phyloP scores from a whole-genome alignment of 2,797 vertebrate genomes.

The Australoheros facetus region DNA sequence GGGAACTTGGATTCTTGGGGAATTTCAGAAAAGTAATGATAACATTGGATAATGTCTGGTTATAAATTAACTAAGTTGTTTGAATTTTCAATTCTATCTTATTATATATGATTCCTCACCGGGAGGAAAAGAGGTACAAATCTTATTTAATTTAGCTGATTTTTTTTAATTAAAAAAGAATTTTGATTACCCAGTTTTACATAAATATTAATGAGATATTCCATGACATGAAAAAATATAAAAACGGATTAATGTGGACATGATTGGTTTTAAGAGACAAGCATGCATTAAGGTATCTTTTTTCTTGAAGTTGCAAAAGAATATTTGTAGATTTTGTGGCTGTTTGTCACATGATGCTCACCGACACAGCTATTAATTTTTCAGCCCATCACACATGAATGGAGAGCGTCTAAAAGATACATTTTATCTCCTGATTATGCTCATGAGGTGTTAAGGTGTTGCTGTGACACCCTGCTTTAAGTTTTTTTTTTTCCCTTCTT shows the following conservation, averaged over 20 bases:
- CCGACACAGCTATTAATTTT: constrained; percentile 7
- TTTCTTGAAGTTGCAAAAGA: background rate
- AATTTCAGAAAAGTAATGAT: constrained; percentile 24
- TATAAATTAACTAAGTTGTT: constrained; percentile 38
- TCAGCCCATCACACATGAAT: constrained; percentile 7
- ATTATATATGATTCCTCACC: constrained; percentile 24
- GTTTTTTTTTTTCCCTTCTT: background rate
- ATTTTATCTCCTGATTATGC: constrained; percentile 43
- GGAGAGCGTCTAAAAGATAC: constrained; percentile 23
- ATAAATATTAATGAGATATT: constrained; percentile 37
- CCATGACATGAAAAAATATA: background rate
- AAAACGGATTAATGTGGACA: constrained; percentile 2
- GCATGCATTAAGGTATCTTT: background rate
- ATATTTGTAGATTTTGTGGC: constrained; percentile 5
- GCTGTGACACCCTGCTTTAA: constrained; percentile 62
- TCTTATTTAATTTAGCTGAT: constrained; percentile 37
- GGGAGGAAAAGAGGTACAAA: constrained; percentile 11
- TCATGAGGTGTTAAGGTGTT: constrained; percentile 50
- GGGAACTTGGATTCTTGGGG: constrained; percentile 14
- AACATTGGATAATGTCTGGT: constrained; percentile 3
- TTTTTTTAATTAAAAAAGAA: constrained; percentile 28
- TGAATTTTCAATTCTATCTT: constrained; percentile 22
- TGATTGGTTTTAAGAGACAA: background rate
- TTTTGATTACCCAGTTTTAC: constrained; percentile 2
- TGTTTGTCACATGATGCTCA: constrained; percentile 2